Conservation (phyloP, 2,888 invertebrate genomes). For the Ligdia adustata region DNA sequence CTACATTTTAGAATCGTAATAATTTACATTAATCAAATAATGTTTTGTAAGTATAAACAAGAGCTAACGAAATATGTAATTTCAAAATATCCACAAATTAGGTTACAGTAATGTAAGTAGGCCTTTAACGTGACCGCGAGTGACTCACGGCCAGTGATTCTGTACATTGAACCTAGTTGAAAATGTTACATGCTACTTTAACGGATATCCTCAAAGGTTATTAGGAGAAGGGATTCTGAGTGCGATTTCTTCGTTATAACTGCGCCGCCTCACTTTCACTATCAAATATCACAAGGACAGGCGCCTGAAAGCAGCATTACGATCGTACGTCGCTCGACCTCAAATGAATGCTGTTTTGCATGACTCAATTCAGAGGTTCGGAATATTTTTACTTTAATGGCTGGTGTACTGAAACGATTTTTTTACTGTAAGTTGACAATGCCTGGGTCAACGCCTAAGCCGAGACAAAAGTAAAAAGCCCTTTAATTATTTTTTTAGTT, state of each 20-base stretch:
- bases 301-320: slow-evolving; percentile 48
- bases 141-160: slow-evolving; percentile 21
- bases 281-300: slow-evolving; percentile 56
- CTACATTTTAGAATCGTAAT: no score
- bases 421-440: no score
- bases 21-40: no score
- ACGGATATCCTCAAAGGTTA: slow-evolving; percentile 43
- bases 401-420: no score
- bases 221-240: slow-evolving; percentile 41
- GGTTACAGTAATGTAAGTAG: slow-evolving; percentile 11
- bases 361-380: slow-evolving; percentile 12
- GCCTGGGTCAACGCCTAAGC: no score
- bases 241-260: slow-evolving; percentile 39
- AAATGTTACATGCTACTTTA: slow-evolving; percentile 24
- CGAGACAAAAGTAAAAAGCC: no score
- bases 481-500: no score
- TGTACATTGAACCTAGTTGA: slow-evolving; percentile 29
- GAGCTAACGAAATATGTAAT: no score
- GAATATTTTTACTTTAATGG: slow-evolving; percentile 18
- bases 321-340: slow-evolving; percentile 48
- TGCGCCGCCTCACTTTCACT: slow-evolving; percentile 47
- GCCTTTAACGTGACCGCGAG: slow-evolving; percentile 21
- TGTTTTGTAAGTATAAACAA: no score
- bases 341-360: slow-evolving; percentile 38
- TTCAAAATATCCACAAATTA: slow-evolving; percentile 18